phyloP scores from a whole-genome alignment of 2,113 vertebrate species.

The Eptesicus fuscus region DNA sequence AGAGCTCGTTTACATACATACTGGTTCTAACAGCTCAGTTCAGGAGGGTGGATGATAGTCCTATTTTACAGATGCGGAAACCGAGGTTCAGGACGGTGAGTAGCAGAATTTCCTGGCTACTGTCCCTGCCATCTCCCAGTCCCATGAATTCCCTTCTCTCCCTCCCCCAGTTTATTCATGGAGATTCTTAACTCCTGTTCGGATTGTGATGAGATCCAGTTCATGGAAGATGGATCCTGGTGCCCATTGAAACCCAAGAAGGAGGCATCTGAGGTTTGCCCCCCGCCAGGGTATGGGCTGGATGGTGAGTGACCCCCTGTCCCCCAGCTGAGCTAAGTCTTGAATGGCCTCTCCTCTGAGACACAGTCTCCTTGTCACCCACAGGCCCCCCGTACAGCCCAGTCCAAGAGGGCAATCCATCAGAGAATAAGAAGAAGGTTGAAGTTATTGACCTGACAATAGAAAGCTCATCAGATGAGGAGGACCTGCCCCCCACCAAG shows the following conservation, averaged over 20 bases:
- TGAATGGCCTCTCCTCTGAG: conserved; percentile 50
- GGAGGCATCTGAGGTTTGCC: conserved; percentile 82
- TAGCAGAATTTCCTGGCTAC: background rate
- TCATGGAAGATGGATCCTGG: conserved; percentile 86
- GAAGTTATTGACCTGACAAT: conserved; percentile 83
- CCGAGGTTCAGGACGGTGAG: background rate
- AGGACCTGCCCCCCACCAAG: conserved; percentile 74
- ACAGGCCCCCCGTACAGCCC: conserved; percentile 72
- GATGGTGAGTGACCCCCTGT: conserved; percentile 76
- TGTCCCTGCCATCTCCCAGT: background rate
- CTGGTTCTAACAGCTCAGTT: background rate
- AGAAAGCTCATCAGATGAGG: conserved; percentile 83
- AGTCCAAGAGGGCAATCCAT: conserved; percentile 64
- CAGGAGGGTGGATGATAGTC: background rate
- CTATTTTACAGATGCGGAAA: background rate
- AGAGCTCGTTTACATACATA: background rate
- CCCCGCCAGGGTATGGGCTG: conserved; percentile 73
- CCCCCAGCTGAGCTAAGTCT: conserved; percentile 1
- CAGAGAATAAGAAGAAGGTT: conserved; percentile 78
- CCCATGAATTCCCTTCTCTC: background rate
- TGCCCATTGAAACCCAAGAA: conserved; percentile 85
- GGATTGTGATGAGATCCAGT: conserved; percentile 86
- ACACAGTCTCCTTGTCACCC: background rate
- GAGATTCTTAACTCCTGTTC: conserved; percentile 85
- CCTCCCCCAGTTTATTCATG: conserved; percentile 80